These are phyloP conservation scores for Hofmannophila pseudospretella DNA, from an alignment of 2,888 invertebrate genomes.

Conservation along the genomic window DNA sequence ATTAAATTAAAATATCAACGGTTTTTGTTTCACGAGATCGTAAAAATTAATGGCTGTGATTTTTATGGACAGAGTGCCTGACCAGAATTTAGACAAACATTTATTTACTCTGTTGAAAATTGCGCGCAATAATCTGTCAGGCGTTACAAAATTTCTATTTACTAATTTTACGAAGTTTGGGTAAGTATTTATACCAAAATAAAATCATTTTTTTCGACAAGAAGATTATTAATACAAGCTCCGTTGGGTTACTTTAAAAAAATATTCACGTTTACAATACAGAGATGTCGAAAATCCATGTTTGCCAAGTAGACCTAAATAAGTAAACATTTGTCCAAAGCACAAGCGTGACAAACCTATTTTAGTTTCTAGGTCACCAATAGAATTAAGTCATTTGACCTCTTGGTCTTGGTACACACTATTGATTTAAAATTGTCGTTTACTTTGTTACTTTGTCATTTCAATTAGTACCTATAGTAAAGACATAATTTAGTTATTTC, in stretches of 20 bases:
- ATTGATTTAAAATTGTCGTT: background rate
- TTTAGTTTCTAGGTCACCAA: conserved; percentile 11
- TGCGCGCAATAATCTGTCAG: background rate
- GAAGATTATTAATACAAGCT: too few species aligned
- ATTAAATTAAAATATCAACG: background rate
- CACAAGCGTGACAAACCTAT: conserved; percentile 13
- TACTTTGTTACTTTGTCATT: background rate
- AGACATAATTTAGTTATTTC: too few species aligned
- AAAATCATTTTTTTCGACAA: too few species aligned
- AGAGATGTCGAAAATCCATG: conserved; percentile 2
- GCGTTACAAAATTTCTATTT: too few species aligned
- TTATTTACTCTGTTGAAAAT: background rate
- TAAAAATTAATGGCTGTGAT: too few species aligned
- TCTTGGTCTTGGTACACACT: too few species aligned
- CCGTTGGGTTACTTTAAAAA: too few species aligned
- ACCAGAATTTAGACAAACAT: background rate
- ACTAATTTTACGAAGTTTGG: too few species aligned
- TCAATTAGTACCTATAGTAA: too few species aligned
- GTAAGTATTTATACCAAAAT: too few species aligned
- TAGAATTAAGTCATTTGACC: conserved; percentile 7
- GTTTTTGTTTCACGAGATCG: background rate
- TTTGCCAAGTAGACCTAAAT: conserved; percentile 4
- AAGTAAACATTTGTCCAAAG: conserved; percentile 10
- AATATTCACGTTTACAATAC: too few species aligned
- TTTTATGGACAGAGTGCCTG: background rate